These are phyloP conservation scores for Meriones unguiculatus DNA, from an alignment of 2,113 vertebrate species.

Conservation along the genomic window DNA sequence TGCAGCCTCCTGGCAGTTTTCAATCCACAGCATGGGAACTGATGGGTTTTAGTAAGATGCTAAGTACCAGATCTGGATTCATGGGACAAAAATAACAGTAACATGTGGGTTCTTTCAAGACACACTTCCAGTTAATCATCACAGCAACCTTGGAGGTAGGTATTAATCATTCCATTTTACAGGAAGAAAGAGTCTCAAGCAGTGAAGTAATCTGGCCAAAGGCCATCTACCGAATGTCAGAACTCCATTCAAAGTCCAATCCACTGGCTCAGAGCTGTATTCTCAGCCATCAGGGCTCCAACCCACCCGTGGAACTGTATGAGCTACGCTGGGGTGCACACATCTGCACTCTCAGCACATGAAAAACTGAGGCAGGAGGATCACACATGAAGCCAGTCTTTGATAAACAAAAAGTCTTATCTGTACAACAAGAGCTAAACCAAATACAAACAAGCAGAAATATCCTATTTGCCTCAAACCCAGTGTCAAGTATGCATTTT, in stretches of 20 bases:
- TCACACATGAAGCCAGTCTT: neutral
- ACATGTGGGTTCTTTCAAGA: neutral
- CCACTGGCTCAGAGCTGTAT: neutral
- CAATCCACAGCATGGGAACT: neutral
- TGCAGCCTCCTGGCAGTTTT: neutral
- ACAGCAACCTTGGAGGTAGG: neutral
- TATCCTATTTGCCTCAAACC: neutral
- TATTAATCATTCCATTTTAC: neutral
- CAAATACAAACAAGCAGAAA: neutral
- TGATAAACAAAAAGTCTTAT: neutral
- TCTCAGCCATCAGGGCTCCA: neutral
- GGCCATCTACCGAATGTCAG: neutral
- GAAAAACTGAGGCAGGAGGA: neutral
- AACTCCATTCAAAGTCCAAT: neutral
- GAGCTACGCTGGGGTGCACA: neutral
- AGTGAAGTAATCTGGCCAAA: neutral
- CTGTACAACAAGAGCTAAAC: neutral
- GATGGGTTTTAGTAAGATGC: neutral
- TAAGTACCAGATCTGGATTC: neutral
- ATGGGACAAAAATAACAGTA: neutral
- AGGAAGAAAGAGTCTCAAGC: neutral
- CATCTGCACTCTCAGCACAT: neutral
- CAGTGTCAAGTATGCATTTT: neutral
- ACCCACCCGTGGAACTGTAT: neutral
- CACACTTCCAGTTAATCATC: neutral